phyloP scores from a whole-genome alignment of 2,797 vertebrate genomes.

The Anniella stebbinsi region DNA sequence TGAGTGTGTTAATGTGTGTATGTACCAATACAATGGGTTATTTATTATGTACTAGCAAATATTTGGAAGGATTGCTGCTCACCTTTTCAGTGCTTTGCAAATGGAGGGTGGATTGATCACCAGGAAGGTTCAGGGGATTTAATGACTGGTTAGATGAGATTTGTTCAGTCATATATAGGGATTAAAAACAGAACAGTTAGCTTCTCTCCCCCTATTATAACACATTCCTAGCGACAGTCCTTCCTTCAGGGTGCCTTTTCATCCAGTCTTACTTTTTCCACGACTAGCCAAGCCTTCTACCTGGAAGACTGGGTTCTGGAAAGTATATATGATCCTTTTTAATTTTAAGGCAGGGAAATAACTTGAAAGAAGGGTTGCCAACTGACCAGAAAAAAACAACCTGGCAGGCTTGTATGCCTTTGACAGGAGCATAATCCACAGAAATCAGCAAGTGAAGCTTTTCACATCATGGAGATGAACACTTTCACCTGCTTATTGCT shows the following conservation, averaged over 20 bases:
- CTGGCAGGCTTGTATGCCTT: not conserved
- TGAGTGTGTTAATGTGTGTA: not conserved
- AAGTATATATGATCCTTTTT: not conserved
- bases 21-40: not conserved
- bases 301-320: constrained; percentile 23
- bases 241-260: constrained; percentile 4
- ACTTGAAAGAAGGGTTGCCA: constrained; percentile 5
- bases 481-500: not conserved
- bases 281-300: not conserved
- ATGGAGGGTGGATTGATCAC: not conserved
- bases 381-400: not conserved
- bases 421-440: not conserved
- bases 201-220: not conserved
- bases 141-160: fast-evolving
- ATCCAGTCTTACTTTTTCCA: not conserved
- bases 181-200: fast-evolving
- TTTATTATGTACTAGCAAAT: not conserved
- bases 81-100: constrained; percentile 27
- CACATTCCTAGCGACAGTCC: not conserved
- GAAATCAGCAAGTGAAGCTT: not conserved
- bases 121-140: not conserved
- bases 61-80: constrained; percentile 19
- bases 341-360: constrained; percentile 13
- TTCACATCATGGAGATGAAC: not conserved
- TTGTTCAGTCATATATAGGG: constrained; percentile 13